Conservation (phyloP, 2,113 vertebrate species). For the Struthio camelus region DNA sequence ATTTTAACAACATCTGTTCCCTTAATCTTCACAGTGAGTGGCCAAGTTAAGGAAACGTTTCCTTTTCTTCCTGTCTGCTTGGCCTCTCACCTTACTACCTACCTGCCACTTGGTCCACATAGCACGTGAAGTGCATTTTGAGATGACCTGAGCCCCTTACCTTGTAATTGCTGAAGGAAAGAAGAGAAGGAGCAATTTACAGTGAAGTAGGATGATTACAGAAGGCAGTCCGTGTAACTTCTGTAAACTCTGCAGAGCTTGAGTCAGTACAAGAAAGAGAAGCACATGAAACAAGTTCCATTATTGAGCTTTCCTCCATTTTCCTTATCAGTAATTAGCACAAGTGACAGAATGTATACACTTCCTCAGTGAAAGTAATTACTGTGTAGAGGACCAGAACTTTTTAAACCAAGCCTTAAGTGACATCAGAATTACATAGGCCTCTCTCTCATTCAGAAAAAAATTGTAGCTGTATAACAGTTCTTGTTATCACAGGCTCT, state of each 20-base stretch:
- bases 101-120: fast-evolving
- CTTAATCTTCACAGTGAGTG: neutral
- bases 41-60: neutral
- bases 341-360: slow-evolving; percentile 16
- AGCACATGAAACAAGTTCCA: neutral
- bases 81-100: neutral
- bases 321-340: slow-evolving; percentile 30
- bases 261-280: neutral
- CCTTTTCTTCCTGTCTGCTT: neutral
- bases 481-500: neutral
- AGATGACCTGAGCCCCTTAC: neutral
- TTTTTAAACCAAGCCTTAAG: slow-evolving; percentile 38
- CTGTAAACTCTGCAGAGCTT: slow-evolving; percentile 10
- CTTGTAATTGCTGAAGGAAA: neutral
- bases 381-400: neutral
- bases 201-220: neutral
- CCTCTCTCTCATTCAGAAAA: neutral
- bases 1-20: neutral
- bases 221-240: neutral
- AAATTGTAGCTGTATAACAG: fast-evolving
- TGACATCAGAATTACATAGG: neutral
- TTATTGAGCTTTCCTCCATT: neutral
- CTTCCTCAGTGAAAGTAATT: slow-evolving; percentile 18
- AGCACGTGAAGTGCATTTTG: neutral
- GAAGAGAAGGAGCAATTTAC: neutral